Percentiles rank a stretch among this genome's conserved stretches.
These are phyloP conservation scores for Clostera curtula DNA, from an alignment of 2,888 invertebrate genomes.

Conservation along the genomic window DNA sequence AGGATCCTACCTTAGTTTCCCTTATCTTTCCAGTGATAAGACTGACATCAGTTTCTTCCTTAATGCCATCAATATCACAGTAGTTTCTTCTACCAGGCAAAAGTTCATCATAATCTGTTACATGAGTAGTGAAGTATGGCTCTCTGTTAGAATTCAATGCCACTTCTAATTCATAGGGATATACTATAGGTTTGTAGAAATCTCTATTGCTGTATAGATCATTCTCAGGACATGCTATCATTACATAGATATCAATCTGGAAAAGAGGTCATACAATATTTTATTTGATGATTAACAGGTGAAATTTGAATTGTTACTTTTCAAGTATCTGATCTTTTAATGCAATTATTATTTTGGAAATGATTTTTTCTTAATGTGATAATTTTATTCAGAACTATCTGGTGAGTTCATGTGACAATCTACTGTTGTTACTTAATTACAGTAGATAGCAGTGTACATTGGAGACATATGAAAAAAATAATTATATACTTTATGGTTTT, in stretches of 20 bases:
- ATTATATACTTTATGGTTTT: constrained; percentile 9
- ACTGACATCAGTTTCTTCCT: constrained; percentile 78
- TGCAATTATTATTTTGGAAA: too few relatives aligned
- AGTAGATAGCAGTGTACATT: too few relatives aligned
- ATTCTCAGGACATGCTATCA: constrained; percentile 94
- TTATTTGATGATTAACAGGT: too few relatives aligned
- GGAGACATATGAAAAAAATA: not conserved
- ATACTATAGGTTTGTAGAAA: constrained; percentile 92
- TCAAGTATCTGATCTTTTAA: too few relatives aligned
- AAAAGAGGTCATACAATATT: too few relatives aligned
- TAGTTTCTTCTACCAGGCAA: constrained; percentile 77
- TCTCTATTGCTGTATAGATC: constrained; percentile 88
- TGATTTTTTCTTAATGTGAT: too few relatives aligned
- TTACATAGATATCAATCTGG: constrained; percentile 92
- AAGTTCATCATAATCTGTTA: constrained; percentile 84
- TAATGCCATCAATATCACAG: constrained; percentile 52
- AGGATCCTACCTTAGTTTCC: constrained; percentile 48
- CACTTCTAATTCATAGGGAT: constrained; percentile 93
- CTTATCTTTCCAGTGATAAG: constrained; percentile 83
- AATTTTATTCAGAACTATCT: too few relatives aligned
- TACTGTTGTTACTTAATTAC: too few relatives aligned
- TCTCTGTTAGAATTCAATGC: constrained; percentile 78
- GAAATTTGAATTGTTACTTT: too few relatives aligned
- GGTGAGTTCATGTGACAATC: too few relatives aligned
- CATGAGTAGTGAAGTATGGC: constrained; percentile 75